A percentile compares a stretch with the other conserved stretches of the same genome.
Conservation (phyloP, 2,113 vertebrate genomes). For the Alouatta palliata region DNA sequence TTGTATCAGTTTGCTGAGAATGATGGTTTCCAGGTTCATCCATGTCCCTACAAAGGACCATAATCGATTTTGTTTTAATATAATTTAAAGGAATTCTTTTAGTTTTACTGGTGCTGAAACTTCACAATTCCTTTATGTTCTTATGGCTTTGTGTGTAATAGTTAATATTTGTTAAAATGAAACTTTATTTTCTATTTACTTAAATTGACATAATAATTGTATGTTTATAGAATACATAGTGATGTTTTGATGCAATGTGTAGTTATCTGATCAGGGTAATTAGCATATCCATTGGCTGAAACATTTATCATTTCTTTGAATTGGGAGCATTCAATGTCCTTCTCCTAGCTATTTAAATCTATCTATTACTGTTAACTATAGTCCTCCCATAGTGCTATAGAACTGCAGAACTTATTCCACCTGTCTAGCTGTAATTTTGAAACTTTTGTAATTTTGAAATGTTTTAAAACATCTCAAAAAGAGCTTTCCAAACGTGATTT, state of each 20-base stretch:
- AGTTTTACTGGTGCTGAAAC: constrained; percentile 19
- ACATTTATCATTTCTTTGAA: not conserved
- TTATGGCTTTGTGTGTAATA: not conserved
- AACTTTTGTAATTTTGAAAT: too few species aligned
- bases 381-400: not conserved
- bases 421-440: not conserved
- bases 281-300: not conserved
- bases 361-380: not conserved
- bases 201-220: not conserved
- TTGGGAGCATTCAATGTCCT: not conserved
- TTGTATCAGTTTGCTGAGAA: too few species aligned
- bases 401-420: not conserved
- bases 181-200: not conserved
- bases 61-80: not conserved
- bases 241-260: not conserved
- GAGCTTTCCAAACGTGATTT: not conserved
- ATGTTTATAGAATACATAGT: not conserved
- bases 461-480: constrained; percentile 12
- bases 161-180: not conserved
- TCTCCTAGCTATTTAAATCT: not conserved
- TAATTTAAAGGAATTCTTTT: not conserved
- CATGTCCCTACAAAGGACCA: too few species aligned
- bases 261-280: not conserved
- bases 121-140: not conserved
- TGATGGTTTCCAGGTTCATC: too few species aligned